A percentile compares a stretch with the other conserved stretches of the same genome.
Evolutionary conservation across 2,113 vertebrate genomes (phyloP).

Genomic region (Limnothrissa miodon): DNA sequence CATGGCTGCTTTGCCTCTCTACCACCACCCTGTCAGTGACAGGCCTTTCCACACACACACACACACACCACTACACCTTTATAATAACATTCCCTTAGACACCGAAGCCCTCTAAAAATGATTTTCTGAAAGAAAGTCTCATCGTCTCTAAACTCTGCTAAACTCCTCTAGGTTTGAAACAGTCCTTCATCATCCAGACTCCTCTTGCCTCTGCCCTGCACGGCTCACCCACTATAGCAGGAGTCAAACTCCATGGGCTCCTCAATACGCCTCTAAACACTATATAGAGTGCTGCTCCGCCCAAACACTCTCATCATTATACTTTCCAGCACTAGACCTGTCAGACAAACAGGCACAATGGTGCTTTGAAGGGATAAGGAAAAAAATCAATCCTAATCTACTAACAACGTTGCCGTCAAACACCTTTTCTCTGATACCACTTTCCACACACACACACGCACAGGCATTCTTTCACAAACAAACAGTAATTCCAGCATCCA

Average conservation of each 20-base stretch:
- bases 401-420: background rate
- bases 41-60: constrained; percentile 48
- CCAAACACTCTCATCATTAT: background rate
- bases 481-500: background rate
- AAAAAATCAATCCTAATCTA: background rate
- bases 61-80: background rate
- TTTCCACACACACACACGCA: constrained; percentile 4
- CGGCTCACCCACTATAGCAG: background rate
- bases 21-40: constrained; percentile 70
- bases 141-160: background rate
- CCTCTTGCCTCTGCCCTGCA: background rate
- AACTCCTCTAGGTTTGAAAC: background rate
- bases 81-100: background rate
- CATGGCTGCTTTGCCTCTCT: constrained; percentile 80
- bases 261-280: background rate
- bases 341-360: background rate
- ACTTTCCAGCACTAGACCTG: no score
- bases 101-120: background rate
- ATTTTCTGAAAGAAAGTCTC: background rate
- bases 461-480: background rate
- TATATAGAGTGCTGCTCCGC: no score
- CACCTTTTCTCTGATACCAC: background rate
- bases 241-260: background rate
- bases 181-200: background rate
- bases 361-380: no score